Conservation (phyloP, 2,888 invertebrate species). For the Protodeltote pygarga region DNA sequence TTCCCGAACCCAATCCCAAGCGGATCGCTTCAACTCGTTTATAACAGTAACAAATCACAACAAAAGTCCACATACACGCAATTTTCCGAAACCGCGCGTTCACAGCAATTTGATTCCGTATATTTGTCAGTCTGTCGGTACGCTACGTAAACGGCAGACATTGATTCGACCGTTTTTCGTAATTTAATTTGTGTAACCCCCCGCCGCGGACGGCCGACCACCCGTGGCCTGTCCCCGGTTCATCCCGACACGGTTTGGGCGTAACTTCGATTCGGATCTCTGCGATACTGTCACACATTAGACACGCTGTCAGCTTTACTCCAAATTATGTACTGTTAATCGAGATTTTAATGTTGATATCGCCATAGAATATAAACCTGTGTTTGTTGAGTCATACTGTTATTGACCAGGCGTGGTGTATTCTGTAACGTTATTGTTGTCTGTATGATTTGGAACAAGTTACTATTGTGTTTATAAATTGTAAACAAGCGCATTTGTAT, state of each 20-base stretch:
- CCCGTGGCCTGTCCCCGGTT: slow-evolving; percentile 51
- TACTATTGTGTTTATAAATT: slow-evolving; percentile 35
- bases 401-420: slow-evolving; percentile 28
- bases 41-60: slow-evolving; percentile 33
- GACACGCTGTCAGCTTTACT: slow-evolving; percentile 57
- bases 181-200: slow-evolving; percentile 66
- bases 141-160: slow-evolving; percentile 56
- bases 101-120: slow-evolving; percentile 48
- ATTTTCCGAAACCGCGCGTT: slow-evolving; percentile 40
- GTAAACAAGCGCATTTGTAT: slow-evolving; percentile 43
- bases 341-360: slow-evolving; percentile 31
- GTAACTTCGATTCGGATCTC: slow-evolving; percentile 55
- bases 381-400: slow-evolving; percentile 30
- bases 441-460: slow-evolving; percentile 36
- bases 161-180: slow-evolving; percentile 65
- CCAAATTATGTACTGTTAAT: slow-evolving; percentile 49
- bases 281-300: slow-evolving; percentile 63
- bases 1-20: slow-evolving; percentile 16
- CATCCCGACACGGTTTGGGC: slow-evolving; percentile 68
- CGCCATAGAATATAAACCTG: slow-evolving; percentile 24
- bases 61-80: slow-evolving; percentile 22
- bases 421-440: slow-evolving; percentile 38
- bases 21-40: slow-evolving; percentile 8
- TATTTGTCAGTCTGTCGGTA: slow-evolving; percentile 44
- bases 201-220: slow-evolving; percentile 50